Conservation (phyloP, 2,888 invertebrate species). For the Halocaridina rubra region DNA sequence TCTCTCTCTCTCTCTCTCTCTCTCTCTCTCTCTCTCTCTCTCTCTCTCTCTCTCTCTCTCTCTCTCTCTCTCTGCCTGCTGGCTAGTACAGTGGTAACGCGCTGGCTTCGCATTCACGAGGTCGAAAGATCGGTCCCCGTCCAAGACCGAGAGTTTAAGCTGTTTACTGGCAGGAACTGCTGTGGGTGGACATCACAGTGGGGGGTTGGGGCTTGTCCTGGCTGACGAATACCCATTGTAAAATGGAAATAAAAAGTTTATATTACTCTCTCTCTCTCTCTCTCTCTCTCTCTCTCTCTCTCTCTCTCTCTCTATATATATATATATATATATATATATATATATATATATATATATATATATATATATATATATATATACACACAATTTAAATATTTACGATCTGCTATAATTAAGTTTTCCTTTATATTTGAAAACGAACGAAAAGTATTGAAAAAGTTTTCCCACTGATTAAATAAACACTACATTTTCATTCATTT, state of each 20-base stretch:
- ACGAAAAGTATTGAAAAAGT: neutral
- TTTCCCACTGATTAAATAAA: neutral
- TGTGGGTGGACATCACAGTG: too few species aligned
- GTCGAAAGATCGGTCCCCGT: too few species aligned
- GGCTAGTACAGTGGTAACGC: too few species aligned
- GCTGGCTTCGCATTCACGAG: too few species aligned
- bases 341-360: neutral
- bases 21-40: neutral
- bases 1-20: neutral
- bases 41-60: neutral
- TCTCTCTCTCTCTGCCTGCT: neutral
- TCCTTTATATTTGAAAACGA: neutral
- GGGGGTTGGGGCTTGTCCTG: too few species aligned
- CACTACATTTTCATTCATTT: neutral
- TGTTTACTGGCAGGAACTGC: too few species aligned
- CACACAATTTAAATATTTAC: neutral
- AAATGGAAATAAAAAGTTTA: neutral
- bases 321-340: neutral
- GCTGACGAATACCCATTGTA: too few species aligned
- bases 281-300: too few species aligned
- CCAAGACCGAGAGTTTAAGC: too few species aligned
- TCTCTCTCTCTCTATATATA: too few species aligned
- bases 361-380: conserved; percentile 2
- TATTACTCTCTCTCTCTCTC: too few species aligned
- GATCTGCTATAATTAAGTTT: neutral